Evolutionary conservation across 1,140 invertebrate genomes (phyloP).

Genomic region (Pseudomyrmex cubaensis): DNA sequence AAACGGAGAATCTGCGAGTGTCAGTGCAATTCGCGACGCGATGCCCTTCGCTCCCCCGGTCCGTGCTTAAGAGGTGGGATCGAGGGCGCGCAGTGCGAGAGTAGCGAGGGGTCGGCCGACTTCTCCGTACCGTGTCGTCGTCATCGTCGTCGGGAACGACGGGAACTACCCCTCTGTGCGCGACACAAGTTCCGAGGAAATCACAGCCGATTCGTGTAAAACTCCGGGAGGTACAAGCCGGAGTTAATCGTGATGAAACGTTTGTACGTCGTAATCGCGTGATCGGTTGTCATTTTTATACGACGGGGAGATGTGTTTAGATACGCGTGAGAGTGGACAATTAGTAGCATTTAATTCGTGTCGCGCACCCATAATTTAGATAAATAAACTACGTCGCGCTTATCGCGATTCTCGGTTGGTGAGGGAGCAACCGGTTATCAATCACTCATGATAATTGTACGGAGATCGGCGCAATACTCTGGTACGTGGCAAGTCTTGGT

Average conservation of each 20-base stretch:
- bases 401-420: background rate
- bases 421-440: background rate
- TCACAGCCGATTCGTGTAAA: slow-evolving; percentile 29
- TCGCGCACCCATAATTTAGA: background rate
- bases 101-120: background rate
- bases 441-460: slow-evolving; percentile 30
- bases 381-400: background rate
- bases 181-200: slow-evolving; percentile 19
- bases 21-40: slow-evolving; percentile 81
- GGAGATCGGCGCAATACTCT: background rate
- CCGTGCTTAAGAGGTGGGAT: slow-evolving; percentile 54
- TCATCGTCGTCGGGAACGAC: background rate
- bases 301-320: slow-evolving; percentile 17
- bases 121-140: slow-evolving; percentile 17
- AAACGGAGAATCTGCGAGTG: slow-evolving; percentile 77
- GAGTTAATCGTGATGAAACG: slow-evolving; percentile 1
- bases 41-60: slow-evolving; percentile 71
- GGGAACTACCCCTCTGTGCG: slow-evolving; percentile 32
- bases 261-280: slow-evolving; percentile 4
- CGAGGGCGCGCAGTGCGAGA: slow-evolving; percentile 50
- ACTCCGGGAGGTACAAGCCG: background rate
- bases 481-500: slow-evolving; percentile 10
- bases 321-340: slow-evolving; percentile 35
- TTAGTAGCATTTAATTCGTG: slow-evolving; percentile 13
- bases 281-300: background rate